A percentile compares a stretch with the other conserved stretches of the same genome.
phyloP scores from a whole-genome alignment of 2,797 vertebrate species.

The Manis pentadactyla region DNA sequence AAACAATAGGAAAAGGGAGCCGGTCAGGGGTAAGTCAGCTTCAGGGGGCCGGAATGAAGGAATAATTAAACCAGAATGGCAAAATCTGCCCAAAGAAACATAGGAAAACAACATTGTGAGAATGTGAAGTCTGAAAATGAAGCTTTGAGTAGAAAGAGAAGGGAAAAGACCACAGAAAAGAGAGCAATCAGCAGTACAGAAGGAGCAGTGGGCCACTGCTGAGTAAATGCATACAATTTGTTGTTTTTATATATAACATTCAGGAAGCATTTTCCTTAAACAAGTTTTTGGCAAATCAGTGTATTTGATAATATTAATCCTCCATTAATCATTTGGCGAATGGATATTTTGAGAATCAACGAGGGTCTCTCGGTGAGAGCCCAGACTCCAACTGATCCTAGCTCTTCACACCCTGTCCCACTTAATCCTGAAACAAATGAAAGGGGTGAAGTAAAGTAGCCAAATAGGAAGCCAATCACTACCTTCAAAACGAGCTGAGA shows the following conservation, averaged over 20 bases:
- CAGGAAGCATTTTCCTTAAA: background rate
- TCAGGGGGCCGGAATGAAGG: background rate
- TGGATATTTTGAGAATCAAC: background rate
- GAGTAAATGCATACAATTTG: background rate
- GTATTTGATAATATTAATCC: background rate
- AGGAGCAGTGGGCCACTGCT: background rate
- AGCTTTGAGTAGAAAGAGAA: background rate
- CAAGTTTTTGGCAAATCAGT: background rate
- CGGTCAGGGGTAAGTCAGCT: background rate
- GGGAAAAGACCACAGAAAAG: background rate
- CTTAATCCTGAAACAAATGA: conserved; percentile 33
- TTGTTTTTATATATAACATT: background rate
- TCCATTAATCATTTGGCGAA: background rate
- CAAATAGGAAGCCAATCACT: background rate
- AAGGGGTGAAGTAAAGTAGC: conserved; percentile 15
- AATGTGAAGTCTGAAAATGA: background rate
- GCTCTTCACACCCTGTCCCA: background rate
- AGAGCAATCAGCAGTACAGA: background rate
- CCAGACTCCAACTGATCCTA: background rate
- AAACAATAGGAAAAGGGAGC: background rate
- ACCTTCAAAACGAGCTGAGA: background rate
- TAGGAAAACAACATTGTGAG: background rate
- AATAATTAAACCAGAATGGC: background rate
- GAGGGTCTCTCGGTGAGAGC: background rate
- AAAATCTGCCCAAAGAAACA: background rate